Conservation (phyloP, 2,113 vertebrate genomes). For the Labrus mixtus region DNA sequence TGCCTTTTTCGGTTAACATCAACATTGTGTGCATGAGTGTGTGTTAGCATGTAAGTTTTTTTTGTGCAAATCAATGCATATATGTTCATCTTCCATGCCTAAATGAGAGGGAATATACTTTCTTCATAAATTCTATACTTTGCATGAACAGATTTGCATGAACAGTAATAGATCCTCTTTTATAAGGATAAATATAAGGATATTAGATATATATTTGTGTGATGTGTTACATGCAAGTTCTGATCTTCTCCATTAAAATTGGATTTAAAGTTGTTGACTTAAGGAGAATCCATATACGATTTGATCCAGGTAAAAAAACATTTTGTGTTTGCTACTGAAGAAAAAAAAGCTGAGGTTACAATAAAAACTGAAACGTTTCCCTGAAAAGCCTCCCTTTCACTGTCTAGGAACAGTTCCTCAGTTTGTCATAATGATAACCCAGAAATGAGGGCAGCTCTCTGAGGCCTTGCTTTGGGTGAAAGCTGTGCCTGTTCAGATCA, state of each 20-base stretch:
- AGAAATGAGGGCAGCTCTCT: conserved; percentile 10
- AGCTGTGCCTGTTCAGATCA: conserved; percentile 12
- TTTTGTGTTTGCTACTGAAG: background rate
- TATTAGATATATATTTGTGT: no score
- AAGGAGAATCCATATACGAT: background rate
- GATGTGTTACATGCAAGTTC: background rate
- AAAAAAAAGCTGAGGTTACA: background rate
- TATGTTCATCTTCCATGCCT: conserved; percentile 6
- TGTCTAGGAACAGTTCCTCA: background rate
- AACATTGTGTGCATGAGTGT: background rate
- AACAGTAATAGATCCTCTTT: background rate
- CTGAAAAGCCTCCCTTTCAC: background rate
- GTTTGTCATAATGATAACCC: conserved; percentile 23
- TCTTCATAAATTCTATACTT: conserved; percentile 25
- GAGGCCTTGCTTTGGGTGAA: conserved; percentile 8
- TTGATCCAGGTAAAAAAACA: background rate
- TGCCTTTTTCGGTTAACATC: conserved; percentile 30
- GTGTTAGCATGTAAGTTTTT: background rate
- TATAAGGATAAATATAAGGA: no score
- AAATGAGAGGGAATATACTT: conserved; percentile 7
- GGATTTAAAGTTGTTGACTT: no score
- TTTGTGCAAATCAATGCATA: background rate
- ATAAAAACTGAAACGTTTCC: background rate
- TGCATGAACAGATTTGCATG: conserved; percentile 23
- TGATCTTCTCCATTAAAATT: no score